phyloP scores from a whole-genome alignment of 2,797 vertebrate genomes.

The Setipinna tenuifilis region DNA sequence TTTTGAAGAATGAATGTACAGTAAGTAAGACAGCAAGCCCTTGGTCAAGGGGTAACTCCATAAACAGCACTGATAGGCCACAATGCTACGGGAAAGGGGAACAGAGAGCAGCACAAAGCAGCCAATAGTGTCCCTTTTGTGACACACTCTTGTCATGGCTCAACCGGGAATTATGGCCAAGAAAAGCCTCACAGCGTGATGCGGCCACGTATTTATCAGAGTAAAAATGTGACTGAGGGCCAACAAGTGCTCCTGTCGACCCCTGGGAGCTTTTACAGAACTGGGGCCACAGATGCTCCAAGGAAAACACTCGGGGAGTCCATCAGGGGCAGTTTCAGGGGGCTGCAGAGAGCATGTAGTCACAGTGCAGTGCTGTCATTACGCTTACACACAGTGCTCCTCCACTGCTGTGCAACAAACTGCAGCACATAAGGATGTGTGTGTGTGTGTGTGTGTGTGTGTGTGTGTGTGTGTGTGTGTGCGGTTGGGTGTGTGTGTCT shows the following conservation, averaged over 20 bases:
- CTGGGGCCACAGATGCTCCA: not conserved
- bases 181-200: not conserved
- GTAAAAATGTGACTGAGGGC: not conserved
- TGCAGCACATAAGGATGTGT: not conserved
- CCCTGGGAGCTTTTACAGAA: not conserved
- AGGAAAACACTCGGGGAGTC: not conserved
- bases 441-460: constrained; percentile 1
- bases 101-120: not conserved
- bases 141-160: not conserved
- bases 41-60: not conserved
- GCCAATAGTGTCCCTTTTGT: not conserved
- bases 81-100: not conserved
- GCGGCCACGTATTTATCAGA: not conserved
- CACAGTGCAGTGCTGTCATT: not conserved
- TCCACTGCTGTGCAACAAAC: not conserved
- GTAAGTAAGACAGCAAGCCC: not conserved
- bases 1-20: not conserved
- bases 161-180: not conserved
- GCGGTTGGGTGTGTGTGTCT: not conserved
- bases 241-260: not conserved
- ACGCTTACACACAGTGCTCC: not conserved
- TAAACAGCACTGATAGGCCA: not conserved
- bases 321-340: not conserved
- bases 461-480: constrained; percentile 24
- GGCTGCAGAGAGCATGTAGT: not conserved